phyloP scores from a whole-genome alignment of 2,797 vertebrate genomes.

The Borostomias antarcticus region DNA sequence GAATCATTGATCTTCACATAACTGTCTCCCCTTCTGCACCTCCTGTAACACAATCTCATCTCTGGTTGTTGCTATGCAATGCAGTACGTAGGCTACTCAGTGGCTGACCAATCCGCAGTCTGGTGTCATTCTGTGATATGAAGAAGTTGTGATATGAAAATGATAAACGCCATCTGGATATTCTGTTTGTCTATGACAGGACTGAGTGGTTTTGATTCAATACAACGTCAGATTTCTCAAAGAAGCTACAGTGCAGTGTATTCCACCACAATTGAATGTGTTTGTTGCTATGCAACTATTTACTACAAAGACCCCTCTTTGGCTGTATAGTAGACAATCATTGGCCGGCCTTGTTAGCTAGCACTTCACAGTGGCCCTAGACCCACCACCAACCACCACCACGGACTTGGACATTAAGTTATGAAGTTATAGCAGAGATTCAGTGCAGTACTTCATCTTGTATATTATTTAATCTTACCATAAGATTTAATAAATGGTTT shows the following conservation, averaged over 20 bases:
- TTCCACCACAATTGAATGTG: slow-evolving; percentile 70
- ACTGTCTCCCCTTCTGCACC: too few species aligned
- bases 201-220: slow-evolving; percentile 17
- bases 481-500: too few species aligned
- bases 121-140: too few species aligned
- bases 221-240: slow-evolving; percentile 17
- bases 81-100: too few species aligned
- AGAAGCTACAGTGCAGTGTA: slow-evolving; percentile 50
- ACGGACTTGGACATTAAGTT: background rate
- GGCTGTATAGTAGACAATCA: slow-evolving; percentile 78
- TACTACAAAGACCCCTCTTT: slow-evolving; percentile 63
- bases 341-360: slow-evolving; percentile 38
- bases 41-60: too few species aligned
- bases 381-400: background rate
- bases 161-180: too few species aligned
- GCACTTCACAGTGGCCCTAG: slow-evolving; percentile 5
- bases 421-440: too few species aligned
- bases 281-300: slow-evolving; percentile 87
- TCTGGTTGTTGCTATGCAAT: too few species aligned
- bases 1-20: too few species aligned
- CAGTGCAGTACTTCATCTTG: slow-evolving; percentile 2
- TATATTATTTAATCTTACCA: too few species aligned
- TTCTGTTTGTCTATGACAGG: background rate
- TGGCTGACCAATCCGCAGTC: too few species aligned
- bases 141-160: too few species aligned